Evolutionary conservation across 2,888 invertebrate genomes (phyloP).

Genomic region (Cataglyphis cursor): DNA sequence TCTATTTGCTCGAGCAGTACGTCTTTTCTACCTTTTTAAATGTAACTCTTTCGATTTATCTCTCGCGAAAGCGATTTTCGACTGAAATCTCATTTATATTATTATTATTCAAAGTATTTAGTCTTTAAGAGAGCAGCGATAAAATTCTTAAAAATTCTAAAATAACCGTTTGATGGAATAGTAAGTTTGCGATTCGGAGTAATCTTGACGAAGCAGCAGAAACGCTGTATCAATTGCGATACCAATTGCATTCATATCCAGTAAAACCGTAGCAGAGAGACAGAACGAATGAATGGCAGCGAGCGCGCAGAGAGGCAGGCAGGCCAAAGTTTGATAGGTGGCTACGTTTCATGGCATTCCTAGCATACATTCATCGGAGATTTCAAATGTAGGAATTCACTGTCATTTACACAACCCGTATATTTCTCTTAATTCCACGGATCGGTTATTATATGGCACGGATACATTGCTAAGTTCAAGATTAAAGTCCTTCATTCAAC

Average conservation of each 20-base stretch:
- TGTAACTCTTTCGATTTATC: not conserved
- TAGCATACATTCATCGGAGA: constrained; percentile 49
- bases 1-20: constrained; percentile 24
- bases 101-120: not conserved
- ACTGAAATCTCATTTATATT: not conserved
- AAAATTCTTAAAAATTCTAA: not conserved
- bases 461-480: not conserved
- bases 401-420: constrained; percentile 49
- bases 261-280: constrained; percentile 50
- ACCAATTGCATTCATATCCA: constrained; percentile 44
- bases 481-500: not conserved
- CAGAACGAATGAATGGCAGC: constrained; percentile 49
- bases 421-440: constrained; percentile 42
- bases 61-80: constrained; percentile 3
- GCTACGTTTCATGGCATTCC: constrained; percentile 50
- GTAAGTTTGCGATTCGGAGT: constrained; percentile 13
- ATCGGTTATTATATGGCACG: constrained; percentile 7
- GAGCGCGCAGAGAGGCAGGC: constrained; percentile 24
- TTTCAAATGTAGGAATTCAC: constrained; percentile 54
- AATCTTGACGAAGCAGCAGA: constrained; percentile 30
- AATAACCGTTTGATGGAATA: not conserved
- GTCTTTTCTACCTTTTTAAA: constrained; percentile 13
- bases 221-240: constrained; percentile 37
- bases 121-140: not conserved
- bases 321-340: constrained; percentile 49